These are phyloP conservation scores for Belonocnema kinseyi DNA, from an alignment of 1,140 invertebrate genomes.

Conservation along the genomic window DNA sequence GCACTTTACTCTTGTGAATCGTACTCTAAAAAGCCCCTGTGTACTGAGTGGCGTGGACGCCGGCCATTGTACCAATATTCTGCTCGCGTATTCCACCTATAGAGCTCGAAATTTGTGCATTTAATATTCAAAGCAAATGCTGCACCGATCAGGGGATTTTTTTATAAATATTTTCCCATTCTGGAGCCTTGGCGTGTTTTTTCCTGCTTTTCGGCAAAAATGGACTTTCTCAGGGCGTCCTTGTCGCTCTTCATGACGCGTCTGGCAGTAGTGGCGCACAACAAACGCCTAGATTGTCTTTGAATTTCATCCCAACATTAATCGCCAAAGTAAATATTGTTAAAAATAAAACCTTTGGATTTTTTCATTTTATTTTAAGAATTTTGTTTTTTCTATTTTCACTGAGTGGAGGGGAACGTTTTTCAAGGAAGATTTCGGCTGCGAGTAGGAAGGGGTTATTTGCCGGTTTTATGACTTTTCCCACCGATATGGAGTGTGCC, in stretches of 20 bases:
- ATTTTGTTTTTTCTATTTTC: neutral
- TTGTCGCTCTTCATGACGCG: constrained; percentile 51
- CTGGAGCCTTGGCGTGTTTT: constrained; percentile 33
- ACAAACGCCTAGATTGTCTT: neutral
- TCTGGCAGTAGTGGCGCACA: constrained; percentile 35
- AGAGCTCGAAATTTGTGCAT: neutral
- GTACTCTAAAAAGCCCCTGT: constrained; percentile 61
- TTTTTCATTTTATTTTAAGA: neutral
- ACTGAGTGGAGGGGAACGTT: neutral
- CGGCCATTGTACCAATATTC: constrained; percentile 66
- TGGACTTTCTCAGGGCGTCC: constrained; percentile 52
- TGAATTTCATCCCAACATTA: neutral
- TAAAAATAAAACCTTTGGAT: neutral
- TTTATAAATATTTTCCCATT: constrained; percentile 43
- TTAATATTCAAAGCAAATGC: neutral
- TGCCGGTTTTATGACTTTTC: constrained; percentile 46
- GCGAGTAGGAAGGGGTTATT: constrained; percentile 21
- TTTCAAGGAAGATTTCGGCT: too few relatives aligned
- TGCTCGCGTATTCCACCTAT: constrained; percentile 38
- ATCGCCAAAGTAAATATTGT: neutral
- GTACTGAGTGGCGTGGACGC: constrained; percentile 67
- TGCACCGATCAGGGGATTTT: constrained; percentile 47
- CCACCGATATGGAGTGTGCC: constrained; percentile 30
- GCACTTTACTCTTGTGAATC: constrained; percentile 74
- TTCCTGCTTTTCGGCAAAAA: constrained; percentile 47